Evolutionary conservation across 2,888 invertebrate species (phyloP).

Genomic region (Sarcophaga caerulescens): DNA sequence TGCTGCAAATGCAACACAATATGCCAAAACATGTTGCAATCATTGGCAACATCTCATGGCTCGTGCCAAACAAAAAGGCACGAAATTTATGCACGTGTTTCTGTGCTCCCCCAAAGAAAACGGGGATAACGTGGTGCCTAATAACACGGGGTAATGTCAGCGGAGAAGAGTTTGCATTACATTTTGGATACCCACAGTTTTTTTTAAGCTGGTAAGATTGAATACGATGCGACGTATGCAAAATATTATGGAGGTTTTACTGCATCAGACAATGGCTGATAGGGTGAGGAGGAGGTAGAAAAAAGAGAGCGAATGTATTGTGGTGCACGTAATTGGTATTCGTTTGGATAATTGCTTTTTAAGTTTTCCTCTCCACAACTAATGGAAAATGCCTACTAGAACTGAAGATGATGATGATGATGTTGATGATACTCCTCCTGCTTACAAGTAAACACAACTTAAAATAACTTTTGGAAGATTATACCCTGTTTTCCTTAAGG

Average conservation of each 20-base stretch:
- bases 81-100: background rate
- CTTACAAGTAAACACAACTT: background rate
- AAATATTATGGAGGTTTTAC: conserved; percentile 13
- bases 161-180: too few relatives aligned
- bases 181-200: too few relatives aligned
- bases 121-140: background rate
- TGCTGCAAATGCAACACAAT: conserved; percentile 38
- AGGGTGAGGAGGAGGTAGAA: too few relatives aligned
- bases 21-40: background rate
- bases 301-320: background rate
- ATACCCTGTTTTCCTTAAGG: too few relatives aligned
- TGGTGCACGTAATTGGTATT: conserved; percentile 37
- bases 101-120: background rate
- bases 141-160: too few relatives aligned
- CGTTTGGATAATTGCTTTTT: conserved; percentile 60
- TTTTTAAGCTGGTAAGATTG: too few relatives aligned
- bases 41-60: too few relatives aligned
- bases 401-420: background rate
- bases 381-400: conserved; percentile 60
- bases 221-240: background rate
- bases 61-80: too few relatives aligned
- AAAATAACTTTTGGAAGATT: too few relatives aligned
- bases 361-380: conserved; percentile 52
- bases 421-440: conserved; percentile 1
- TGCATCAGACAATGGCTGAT: too few relatives aligned